phyloP scores from a whole-genome alignment of 2,797 vertebrate genomes.

The Esox lucius region DNA sequence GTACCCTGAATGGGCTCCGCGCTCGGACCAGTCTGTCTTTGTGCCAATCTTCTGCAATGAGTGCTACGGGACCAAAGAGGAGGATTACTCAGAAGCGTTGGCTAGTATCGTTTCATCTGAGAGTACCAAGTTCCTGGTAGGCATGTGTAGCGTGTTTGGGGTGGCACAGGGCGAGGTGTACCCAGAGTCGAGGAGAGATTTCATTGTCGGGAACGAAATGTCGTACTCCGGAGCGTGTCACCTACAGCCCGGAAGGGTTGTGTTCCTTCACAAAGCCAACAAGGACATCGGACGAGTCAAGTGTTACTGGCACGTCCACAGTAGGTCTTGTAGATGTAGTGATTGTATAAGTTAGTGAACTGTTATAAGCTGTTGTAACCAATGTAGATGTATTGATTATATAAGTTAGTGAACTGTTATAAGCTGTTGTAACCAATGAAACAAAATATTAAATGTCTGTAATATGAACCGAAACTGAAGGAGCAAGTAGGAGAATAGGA shows the following conservation, averaged over 20 bases:
- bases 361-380: too few relatives aligned
- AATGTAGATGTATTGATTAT: too few relatives aligned
- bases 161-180: slow-evolving; percentile 2
- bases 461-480: too few relatives aligned
- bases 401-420: too few relatives aligned
- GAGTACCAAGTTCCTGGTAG: slow-evolving; percentile 11
- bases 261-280: slow-evolving; percentile 14
- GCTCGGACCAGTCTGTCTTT: slow-evolving; percentile 9
- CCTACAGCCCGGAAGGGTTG: slow-evolving; percentile 5
- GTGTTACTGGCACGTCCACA: slow-evolving; percentile 44
- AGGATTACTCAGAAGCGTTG: slow-evolving; percentile 10
- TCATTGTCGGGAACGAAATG: slow-evolving; percentile 5
- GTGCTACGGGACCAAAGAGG: slow-evolving; percentile 23
- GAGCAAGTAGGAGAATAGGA: too few relatives aligned
- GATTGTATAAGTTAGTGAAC: too few relatives aligned
- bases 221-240: slow-evolving; percentile 26
- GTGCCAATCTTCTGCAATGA: slow-evolving; percentile 28
- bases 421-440: too few relatives aligned
- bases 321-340: too few relatives aligned
- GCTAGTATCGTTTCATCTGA: neutral
- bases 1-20: neutral
- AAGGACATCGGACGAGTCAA: slow-evolving; percentile 25
- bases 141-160: slow-evolving; percentile 29
- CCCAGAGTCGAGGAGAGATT: neutral
- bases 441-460: too few relatives aligned